Evolutionary conservation across 1,140 invertebrate genomes (phyloP).

Genomic region (Diorhabda elongata): DNA sequence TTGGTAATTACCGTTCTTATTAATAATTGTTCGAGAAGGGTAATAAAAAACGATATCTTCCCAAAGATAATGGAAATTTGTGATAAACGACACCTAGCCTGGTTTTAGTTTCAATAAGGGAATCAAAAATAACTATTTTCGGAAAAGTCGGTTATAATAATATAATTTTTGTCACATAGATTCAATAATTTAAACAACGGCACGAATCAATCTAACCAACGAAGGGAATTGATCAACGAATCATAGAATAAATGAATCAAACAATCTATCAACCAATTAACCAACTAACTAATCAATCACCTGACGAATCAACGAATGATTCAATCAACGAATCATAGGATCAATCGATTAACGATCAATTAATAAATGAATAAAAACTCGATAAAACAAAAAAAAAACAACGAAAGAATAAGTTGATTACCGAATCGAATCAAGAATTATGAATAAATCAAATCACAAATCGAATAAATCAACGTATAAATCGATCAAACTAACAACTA

Average conservation of each 20-base stretch:
- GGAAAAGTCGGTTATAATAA: no score
- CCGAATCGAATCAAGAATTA: not conserved
- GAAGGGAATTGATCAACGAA: not conserved
- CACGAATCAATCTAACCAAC: no score
- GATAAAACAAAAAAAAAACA: not conserved
- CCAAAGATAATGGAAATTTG: no score
- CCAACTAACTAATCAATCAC: not conserved
- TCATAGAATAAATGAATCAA: not conserved
- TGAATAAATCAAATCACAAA: no score
- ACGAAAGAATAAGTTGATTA: slow-evolving; percentile 3
- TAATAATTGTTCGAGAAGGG: not conserved
- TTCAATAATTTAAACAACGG: no score
- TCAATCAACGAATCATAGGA: not conserved
- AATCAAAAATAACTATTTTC: no score
- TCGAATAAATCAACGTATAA: no score
- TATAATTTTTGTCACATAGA: no score
- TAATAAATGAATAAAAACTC: no score
- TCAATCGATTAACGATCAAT: not conserved
- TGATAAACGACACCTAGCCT: no score
- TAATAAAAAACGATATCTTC: not conserved
- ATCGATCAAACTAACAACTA: no score
- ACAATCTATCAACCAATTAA: not conserved
- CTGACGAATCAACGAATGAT: not conserved
- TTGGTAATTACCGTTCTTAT: not conserved
- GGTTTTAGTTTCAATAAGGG: no score